Conservation (phyloP, 2,113 vertebrate species). For the Malurus elegans region DNA sequence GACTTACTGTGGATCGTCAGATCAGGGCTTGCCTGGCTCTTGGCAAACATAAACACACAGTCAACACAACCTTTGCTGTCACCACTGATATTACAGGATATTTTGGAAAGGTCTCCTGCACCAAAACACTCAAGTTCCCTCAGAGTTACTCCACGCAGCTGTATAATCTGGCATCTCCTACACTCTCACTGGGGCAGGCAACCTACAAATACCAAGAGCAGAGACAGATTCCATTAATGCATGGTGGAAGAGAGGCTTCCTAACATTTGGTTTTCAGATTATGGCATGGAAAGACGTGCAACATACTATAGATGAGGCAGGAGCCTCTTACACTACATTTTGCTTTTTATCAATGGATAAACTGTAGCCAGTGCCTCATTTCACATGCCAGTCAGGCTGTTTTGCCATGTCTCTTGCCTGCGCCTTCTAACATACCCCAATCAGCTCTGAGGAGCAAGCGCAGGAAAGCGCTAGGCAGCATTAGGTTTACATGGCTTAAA, state of each 20-base stretch:
- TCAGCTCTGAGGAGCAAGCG: background rate
- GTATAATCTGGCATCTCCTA: background rate
- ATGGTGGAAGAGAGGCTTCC: background rate
- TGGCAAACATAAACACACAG: background rate
- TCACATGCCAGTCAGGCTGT: background rate
- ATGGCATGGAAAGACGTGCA: background rate
- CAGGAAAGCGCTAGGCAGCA: background rate
- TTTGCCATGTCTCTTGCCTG: background rate
- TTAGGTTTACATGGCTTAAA: background rate
- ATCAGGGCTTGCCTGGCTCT: background rate
- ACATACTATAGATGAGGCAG: background rate
- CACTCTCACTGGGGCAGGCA: fast-evolving
- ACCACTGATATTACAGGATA: background rate
- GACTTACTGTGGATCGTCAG: background rate
- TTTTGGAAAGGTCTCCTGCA: background rate
- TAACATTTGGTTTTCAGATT: background rate
- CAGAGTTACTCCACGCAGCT: background rate
- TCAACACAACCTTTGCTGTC: background rate
- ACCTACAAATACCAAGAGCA: background rate
- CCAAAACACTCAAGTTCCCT: background rate
- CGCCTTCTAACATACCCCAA: background rate
- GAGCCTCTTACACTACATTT: background rate
- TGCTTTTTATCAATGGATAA: background rate
- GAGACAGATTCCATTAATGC: fast-evolving
- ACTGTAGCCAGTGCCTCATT: background rate